Evolutionary conservation across 2,797 vertebrate species (phyloP), one percentile per base, ranked within the genome.

Genomic region (Rallus crepitans): DNA sequence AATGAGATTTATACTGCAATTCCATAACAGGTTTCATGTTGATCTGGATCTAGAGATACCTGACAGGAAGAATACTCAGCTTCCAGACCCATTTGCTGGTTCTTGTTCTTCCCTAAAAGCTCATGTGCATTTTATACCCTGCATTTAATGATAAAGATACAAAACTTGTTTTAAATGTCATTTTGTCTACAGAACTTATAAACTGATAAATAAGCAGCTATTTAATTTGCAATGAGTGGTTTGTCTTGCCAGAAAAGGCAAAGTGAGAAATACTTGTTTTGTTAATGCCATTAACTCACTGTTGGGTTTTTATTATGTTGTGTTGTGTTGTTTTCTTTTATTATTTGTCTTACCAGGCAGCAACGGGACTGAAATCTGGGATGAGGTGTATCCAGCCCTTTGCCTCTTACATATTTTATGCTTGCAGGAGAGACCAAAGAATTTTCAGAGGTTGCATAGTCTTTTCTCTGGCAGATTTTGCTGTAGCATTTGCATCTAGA

Each of bases 401-500:
- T 63, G 82, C 16, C 35, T 88, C 80, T 93, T 71, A 78, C 61
- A 16, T 15, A 0, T 13, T 15, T 83, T 31, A 15, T 6, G 27
- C 30, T 90, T 69, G 59, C 76, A 76, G 79, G 33, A 56, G 21
- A 76, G 15, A 61, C 40, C 37, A 48, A 61, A 65, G 69, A 27
- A 35, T 83, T 64, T 92, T 65, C 61, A 27, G 69, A 78, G 57
- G 57, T 69, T 93, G 30, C 31, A 14, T 42, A 10, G 1, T 42
- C 27, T 63, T 35, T 88, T 69, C 65, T 48, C 85, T 45, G 40
- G 83, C 86, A n/a, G 76, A 50, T 86, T 93, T 78, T 64, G 56
- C 83, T 11, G 39, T 28, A n/a, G 81, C 87, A 69, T 66, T 95
- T 89, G 9, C 77, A 86, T 66, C 87, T 15, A 72, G 92, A 96